Evolutionary conservation across 2,888 invertebrate species (phyloP).

Genomic region (Drosophila aldrichi): DNA sequence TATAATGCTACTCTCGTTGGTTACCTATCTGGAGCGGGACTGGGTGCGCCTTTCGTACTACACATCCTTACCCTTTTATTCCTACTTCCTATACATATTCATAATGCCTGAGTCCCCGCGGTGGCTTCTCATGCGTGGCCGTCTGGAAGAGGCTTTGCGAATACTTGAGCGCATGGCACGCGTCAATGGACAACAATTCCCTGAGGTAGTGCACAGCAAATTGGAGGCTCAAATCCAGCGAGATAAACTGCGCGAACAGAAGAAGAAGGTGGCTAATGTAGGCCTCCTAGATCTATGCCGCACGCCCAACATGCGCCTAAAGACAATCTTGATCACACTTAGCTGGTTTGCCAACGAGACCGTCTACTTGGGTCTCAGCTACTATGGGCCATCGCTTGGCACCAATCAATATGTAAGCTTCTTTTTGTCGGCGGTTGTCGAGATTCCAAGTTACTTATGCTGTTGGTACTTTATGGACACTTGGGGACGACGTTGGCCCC

Average conservation of each 20-base stretch:
- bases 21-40: conserved; percentile 93
- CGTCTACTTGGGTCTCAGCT: conserved; percentile 96
- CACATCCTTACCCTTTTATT: conserved; percentile 93
- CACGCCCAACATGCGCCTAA: conserved; percentile 95
- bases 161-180: conserved; percentile 92
- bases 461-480: conserved; percentile 96
- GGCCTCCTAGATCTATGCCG: conserved; percentile 86
- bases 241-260: conserved; percentile 87
- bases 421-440: conserved; percentile 93
- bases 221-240: conserved; percentile 90
- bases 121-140: conserved; percentile 94
- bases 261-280: conserved; percentile 84
- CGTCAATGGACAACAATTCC: conserved; percentile 91
- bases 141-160: conserved; percentile 92
- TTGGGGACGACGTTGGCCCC: conserved; percentile 95
- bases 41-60: conserved; percentile 93
- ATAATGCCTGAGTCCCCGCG: conserved; percentile 96
- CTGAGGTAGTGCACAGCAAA: conserved; percentile 90
- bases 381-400: conserved; percentile 95
- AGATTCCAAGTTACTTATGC: conserved; percentile 94
- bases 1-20: conserved; percentile 91
- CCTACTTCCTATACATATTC: conserved; percentile 94
- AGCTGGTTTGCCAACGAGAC: conserved; percentile 97
- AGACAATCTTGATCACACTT: conserved; percentile 93
- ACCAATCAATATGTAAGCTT: conserved; percentile 95